phyloP scores from a whole-genome alignment of 2,888 invertebrate genomes.

The Drosophila falleni region DNA sequence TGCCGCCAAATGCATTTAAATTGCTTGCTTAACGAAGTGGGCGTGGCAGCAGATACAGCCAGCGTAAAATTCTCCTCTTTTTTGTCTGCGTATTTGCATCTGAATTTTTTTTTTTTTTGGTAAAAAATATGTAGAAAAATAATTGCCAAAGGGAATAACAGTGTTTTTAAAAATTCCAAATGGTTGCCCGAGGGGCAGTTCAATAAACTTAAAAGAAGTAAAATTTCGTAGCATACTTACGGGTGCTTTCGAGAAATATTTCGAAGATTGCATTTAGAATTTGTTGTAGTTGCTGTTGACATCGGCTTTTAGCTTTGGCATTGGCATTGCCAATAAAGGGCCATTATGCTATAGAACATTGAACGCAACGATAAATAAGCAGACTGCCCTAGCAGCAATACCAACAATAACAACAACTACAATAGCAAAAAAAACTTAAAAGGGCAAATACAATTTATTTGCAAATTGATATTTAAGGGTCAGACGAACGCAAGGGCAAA shows the following conservation, averaged over 20 bases:
- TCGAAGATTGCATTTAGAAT: constrained; percentile 65
- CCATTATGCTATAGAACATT: constrained; percentile 75
- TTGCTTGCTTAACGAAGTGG: constrained; percentile 58
- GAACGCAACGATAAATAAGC: constrained; percentile 67
- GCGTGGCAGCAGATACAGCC: constrained; percentile 43
- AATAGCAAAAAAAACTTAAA: constrained; percentile 35
- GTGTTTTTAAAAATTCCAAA: constrained; percentile 8
- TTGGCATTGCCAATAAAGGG: constrained; percentile 64
- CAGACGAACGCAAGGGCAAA: constrained; percentile 31
- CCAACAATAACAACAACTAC: constrained; percentile 11
- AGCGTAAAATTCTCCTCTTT: background rate
- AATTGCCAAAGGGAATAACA: constrained; percentile 55
- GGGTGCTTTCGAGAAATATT: constrained; percentile 46
- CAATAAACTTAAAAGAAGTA: constrained; percentile 67
- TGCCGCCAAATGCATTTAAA: constrained; percentile 75
- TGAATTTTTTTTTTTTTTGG: background rate
- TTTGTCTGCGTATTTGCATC: constrained; percentile 7
- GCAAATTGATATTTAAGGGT: constrained; percentile 81
- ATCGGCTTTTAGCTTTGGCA: constrained; percentile 27
- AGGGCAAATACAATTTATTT: constrained; percentile 75
- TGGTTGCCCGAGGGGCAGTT: constrained; percentile 45
- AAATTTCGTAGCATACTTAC: constrained; percentile 61
- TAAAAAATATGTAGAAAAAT: constrained; percentile 49
- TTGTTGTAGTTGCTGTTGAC: constrained; percentile 18
- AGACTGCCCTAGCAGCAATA: constrained; percentile 36